phyloP scores from a whole-genome alignment of 2,113 vertebrate species.

The Nesoenas mayeri region DNA sequence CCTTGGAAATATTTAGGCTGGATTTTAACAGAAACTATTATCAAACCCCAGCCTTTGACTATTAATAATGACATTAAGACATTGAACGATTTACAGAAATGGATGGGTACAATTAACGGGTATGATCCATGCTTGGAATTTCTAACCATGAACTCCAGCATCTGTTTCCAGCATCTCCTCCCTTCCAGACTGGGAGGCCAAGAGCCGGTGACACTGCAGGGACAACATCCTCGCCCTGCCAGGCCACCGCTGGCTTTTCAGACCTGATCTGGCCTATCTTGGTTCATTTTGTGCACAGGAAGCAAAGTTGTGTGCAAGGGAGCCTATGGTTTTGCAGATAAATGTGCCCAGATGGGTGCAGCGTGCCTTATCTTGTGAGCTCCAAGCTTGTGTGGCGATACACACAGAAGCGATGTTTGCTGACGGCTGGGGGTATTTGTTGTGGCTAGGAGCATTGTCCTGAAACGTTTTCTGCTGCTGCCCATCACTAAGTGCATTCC shows the following conservation, averaged over 20 bases:
- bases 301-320: accelerated
- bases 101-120: too few relatives aligned
- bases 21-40: too few relatives aligned
- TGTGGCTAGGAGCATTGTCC: accelerated
- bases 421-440: accelerated
- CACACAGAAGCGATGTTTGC: accelerated
- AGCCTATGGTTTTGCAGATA: accelerated
- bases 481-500: not conserved
- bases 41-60: too few relatives aligned
- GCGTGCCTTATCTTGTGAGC: not conserved
- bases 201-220: too few relatives aligned
- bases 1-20: too few relatives aligned
- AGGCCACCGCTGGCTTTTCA: accelerated
- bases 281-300: accelerated
- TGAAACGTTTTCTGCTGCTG: not conserved
- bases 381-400: accelerated
- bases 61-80: too few relatives aligned
- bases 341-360: accelerated
- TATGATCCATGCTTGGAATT: too few relatives aligned
- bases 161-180: too few relatives aligned
- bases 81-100: too few relatives aligned
- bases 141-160: too few relatives aligned
- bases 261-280: accelerated
- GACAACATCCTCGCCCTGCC: not conserved
- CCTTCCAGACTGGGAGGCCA: not conserved